phyloP scores from a whole-genome alignment of 2,113 vertebrate genomes.

The Tyto alba region DNA sequence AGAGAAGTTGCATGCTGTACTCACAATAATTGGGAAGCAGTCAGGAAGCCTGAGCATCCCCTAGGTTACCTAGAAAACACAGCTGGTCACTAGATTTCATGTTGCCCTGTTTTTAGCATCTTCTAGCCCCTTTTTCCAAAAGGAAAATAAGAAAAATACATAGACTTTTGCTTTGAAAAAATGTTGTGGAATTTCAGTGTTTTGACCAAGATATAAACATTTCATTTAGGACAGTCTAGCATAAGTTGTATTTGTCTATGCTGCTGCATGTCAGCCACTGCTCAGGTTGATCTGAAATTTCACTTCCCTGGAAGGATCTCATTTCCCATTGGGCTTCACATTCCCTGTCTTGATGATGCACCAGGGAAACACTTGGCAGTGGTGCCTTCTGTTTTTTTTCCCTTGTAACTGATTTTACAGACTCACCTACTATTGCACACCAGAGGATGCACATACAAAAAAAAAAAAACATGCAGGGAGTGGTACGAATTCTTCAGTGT shows the following conservation, averaged over 20 bases:
- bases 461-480: rapidly evolving
- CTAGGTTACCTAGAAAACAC: neutral
- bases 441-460: neutral
- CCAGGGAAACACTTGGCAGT: neutral
- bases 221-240: neutral
- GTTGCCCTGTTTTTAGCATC: neutral
- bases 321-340: rapidly evolving
- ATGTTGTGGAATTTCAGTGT: neutral
- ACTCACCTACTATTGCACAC: neutral
- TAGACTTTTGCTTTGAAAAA: neutral
- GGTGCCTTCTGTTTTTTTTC: neutral
- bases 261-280: rapidly evolving
- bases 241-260: neutral
- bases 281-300: neutral
- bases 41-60: neutral
- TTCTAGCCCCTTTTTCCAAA: neutral
- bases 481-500: neutral
- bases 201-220: neutral
- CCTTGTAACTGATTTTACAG: neutral
- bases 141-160: neutral
- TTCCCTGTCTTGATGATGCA: neutral
- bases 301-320: neutral
- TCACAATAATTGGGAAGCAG: neutral
- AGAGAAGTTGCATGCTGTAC: neutral
- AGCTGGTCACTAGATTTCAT: neutral